Evolutionary conservation across 1,140 invertebrate genomes (phyloP).

Genomic region (Pantala flavescens): DNA sequence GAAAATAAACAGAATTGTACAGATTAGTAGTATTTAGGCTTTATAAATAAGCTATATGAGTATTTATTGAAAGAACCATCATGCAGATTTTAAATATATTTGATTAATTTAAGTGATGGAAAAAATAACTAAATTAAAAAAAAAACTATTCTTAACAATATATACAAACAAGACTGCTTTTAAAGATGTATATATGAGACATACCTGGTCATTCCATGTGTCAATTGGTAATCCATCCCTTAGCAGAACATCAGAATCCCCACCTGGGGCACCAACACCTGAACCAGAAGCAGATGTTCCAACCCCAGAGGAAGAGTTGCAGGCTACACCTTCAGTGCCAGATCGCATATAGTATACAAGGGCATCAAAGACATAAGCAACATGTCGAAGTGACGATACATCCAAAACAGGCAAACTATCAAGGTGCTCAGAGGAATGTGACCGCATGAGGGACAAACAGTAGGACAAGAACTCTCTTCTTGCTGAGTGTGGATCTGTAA

Average conservation of each 20-base stretch:
- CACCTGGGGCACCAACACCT: constrained; percentile 17
- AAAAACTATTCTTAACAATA: no score
- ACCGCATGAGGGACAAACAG: constrained; percentile 88
- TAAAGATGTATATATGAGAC: constrained; percentile 29
- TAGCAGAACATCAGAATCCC: constrained; percentile 20
- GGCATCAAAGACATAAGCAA: constrained; percentile 94
- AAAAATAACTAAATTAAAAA: no score
- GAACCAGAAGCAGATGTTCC: constrained; percentile 17
- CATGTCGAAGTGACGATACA: constrained; percentile 84
- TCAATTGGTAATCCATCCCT: constrained; percentile 27
- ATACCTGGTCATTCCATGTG: constrained; percentile 51
- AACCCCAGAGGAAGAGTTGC: constrained; percentile 19
- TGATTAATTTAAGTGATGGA: no score
- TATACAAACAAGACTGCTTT: constrained; percentile 12
- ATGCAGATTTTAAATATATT: no score
- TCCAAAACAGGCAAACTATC: constrained; percentile 91
- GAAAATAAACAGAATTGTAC: no score
- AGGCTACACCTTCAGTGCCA: constrained; percentile 42
- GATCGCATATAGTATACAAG: constrained; percentile 91
- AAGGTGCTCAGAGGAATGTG: constrained; percentile 90
- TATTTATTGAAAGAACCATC: no score
- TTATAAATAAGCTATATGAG: no score
- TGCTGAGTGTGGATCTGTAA: constrained; percentile 44
- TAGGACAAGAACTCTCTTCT: constrained; percentile 92
- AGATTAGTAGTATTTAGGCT: no score